These are phyloP conservation scores for Xiphydria camelus DNA, from an alignment of 2,888 invertebrate species.

Conservation along the genomic window DNA sequence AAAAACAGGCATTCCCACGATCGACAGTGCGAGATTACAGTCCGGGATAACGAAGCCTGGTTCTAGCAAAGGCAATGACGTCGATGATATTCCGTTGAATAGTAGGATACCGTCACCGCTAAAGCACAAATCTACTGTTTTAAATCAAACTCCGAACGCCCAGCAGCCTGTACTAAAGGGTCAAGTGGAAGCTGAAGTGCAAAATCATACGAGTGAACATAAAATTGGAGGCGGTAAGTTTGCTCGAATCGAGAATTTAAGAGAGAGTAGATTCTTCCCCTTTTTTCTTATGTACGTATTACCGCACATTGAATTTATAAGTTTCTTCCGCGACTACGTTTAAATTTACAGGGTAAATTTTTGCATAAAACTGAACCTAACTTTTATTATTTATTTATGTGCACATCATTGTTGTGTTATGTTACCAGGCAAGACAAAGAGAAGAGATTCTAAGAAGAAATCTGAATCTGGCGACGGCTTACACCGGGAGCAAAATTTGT, in stretches of 20 bases:
- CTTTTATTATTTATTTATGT: not conserved
- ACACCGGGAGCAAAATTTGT: conserved; percentile 57
- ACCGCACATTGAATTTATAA: too few species aligned
- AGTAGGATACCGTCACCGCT: conserved; percentile 55
- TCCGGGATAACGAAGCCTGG: conserved; percentile 40
- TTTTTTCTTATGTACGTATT: too few species aligned
- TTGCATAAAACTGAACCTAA: too few species aligned
- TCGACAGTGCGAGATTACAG: conserved; percentile 38
- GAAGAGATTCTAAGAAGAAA: conserved; percentile 66
- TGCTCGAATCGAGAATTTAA: too few species aligned
- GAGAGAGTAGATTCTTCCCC: too few species aligned
- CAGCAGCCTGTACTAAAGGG: conserved; percentile 43
- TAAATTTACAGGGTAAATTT: too few species aligned
- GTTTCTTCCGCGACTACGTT: too few species aligned
- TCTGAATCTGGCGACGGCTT: conserved; percentile 62
- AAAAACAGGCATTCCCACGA: conserved; percentile 45
- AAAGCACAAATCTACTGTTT: conserved; percentile 46
- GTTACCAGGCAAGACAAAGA: conserved; percentile 54
- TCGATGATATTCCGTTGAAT: conserved; percentile 54
- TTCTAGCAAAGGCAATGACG: conserved; percentile 47
- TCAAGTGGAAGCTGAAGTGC: conserved; percentile 46
- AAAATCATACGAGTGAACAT: conserved; percentile 54
- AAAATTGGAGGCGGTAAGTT: conserved; percentile 55
- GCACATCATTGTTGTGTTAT: not conserved
- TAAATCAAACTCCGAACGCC: conserved; percentile 42